Evolutionary conservation across 1,140 invertebrate genomes (phyloP).

Genomic region (Solen grandis): DNA sequence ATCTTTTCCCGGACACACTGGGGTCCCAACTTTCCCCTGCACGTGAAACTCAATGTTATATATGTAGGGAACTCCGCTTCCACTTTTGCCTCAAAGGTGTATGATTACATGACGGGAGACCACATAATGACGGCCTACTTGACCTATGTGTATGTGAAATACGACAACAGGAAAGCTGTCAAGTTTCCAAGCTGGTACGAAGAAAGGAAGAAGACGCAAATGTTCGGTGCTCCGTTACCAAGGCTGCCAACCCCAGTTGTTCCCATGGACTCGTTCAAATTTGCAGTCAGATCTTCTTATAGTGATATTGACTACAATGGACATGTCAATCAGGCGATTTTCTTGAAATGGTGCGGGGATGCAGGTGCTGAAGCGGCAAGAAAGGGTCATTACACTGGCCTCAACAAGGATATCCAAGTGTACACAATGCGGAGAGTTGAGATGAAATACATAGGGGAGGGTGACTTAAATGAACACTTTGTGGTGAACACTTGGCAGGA

Average conservation of each 20-base stretch:
- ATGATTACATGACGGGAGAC: background rate
- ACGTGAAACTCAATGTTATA: constrained; percentile 1
- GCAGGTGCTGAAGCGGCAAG: constrained; percentile 33
- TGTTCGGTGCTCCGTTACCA: too few relatives aligned
- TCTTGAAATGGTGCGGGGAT: constrained; percentile 47
- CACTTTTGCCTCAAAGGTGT: constrained; percentile 15
- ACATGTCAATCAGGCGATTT: constrained; percentile 48
- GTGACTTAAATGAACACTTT: constrained; percentile 14
- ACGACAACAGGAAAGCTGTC: constrained; percentile 23
- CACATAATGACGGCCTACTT: background rate
- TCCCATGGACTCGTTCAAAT: constrained; percentile 29
- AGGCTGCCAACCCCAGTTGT: constrained; percentile 5
- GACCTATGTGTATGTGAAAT: constrained; percentile 50
- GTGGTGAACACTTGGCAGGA: constrained; percentile 44
- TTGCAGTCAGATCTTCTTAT: constrained; percentile 4
- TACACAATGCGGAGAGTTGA: constrained; percentile 18
- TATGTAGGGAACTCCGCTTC: constrained; percentile 34
- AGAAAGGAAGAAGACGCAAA: background rate
- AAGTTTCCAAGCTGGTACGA: constrained; percentile 37
- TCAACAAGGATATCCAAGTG: constrained; percentile 25
- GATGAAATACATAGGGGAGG: constrained; percentile 42
- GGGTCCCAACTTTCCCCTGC: constrained; percentile 31
- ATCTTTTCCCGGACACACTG: constrained; percentile 15
- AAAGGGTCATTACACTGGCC: constrained; percentile 23
- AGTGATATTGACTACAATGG: constrained; percentile 48